Evolutionary conservation across 2,888 invertebrate species (phyloP).

Genomic region (Mesochorus sp.): DNA sequence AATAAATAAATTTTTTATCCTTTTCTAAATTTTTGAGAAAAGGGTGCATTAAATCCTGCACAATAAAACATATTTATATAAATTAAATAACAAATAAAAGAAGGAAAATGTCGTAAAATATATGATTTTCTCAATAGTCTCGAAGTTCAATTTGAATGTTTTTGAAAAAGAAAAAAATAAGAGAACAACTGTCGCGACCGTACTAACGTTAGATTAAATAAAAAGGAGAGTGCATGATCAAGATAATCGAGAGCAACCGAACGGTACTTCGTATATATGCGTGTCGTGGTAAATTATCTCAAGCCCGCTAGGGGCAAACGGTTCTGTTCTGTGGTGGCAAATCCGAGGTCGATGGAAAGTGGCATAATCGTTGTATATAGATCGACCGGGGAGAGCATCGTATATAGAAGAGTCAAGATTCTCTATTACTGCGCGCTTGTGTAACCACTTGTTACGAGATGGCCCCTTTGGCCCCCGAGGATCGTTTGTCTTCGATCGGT

Average conservation of each 20-base stretch:
- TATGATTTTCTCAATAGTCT: conserved; percentile 26
- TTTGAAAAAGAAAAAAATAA: too few relatives aligned
- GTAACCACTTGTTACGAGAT: conserved; percentile 75
- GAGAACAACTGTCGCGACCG: too few relatives aligned
- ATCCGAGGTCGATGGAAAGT: conserved; percentile 78
- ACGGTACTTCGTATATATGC: conserved; percentile 42
- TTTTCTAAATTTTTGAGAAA: too few relatives aligned
- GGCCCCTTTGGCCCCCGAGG: conserved; percentile 32
- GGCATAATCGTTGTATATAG: conserved; percentile 79
- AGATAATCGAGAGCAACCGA: conserved; percentile 27
- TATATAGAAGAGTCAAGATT: conserved; percentile 71
- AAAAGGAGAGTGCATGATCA: not conserved
- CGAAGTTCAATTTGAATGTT: not conserved
- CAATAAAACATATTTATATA: too few relatives aligned
- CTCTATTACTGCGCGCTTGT: conserved; percentile 75
- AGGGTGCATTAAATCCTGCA: too few relatives aligned
- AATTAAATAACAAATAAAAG: not conserved
- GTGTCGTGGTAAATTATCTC: conserved; percentile 28
- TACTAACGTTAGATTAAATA: too few relatives aligned
- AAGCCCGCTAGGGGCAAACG: conserved; percentile 14
- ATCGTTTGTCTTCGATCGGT: conserved; percentile 77
- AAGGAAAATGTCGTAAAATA: not conserved
- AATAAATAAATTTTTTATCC: too few relatives aligned
- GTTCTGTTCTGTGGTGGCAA: conserved; percentile 21
- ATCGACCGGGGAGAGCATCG: conserved; percentile 77